Evolutionary conservation across 2,888 invertebrate genomes (phyloP).

Genomic region (Helleia helle): DNA sequence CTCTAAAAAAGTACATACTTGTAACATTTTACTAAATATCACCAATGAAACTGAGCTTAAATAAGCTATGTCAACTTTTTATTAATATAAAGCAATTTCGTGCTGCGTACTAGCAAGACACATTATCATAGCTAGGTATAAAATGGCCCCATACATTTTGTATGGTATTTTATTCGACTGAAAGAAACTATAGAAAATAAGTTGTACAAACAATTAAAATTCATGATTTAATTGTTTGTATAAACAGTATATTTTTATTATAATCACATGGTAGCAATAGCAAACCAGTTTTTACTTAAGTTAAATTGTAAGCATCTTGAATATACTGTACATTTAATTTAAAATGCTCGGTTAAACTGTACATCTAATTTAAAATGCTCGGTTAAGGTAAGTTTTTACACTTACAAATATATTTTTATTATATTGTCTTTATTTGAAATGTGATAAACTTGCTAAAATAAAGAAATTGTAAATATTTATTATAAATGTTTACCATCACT

Average conservation of each 20-base stretch:
- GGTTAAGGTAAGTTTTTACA: slow-evolving; percentile 40
- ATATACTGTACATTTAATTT: not conserved
- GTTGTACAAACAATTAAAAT: not conserved
- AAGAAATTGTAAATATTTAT: slow-evolving; percentile 66
- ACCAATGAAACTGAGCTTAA: too few species aligned
- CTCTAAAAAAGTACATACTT: too few species aligned
- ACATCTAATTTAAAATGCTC: not conserved
- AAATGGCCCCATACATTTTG: not conserved
- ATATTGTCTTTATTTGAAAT: slow-evolving; percentile 55
- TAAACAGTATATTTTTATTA: not conserved
- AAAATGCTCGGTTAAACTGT: slow-evolving; percentile 18
- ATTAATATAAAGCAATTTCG: too few species aligned
- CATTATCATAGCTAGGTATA: too few species aligned
- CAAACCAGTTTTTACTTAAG: not conserved
- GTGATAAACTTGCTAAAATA: slow-evolving; percentile 44
- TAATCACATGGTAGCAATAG: not conserved
- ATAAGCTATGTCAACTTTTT: too few species aligned
- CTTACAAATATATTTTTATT: slow-evolving; percentile 50
- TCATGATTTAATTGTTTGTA: too few species aligned
- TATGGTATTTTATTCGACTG: not conserved
- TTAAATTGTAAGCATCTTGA: not conserved
- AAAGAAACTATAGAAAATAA: not conserved
- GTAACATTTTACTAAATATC: too few species aligned
- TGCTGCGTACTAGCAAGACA: too few species aligned
- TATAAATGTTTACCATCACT: slow-evolving; percentile 51